Percentiles rank a stretch among this genome's conserved stretches.
Evolutionary conservation across 2,113 vertebrate species (phyloP).

Genomic region (Sceloporus tristichus): DNA sequence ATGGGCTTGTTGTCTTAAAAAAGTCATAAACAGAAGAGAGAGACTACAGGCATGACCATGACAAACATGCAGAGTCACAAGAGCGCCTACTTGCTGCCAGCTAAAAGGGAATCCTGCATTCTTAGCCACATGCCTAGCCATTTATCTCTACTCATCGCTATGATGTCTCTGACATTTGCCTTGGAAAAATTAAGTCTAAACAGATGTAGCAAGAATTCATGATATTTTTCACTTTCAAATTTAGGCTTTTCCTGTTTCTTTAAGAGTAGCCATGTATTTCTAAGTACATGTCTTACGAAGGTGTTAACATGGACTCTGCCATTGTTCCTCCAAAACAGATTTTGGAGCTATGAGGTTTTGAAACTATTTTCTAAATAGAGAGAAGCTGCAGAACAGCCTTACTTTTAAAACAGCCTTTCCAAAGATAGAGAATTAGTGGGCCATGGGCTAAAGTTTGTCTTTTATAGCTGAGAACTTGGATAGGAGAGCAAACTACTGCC

Average conservation of each 20-base stretch:
- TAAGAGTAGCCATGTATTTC: background rate
- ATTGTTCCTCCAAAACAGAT: background rate
- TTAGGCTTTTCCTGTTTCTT: background rate
- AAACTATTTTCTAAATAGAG: background rate
- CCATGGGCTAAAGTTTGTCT: background rate
- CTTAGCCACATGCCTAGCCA: background rate
- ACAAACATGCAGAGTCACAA: constrained; percentile 14
- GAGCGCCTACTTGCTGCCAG: background rate
- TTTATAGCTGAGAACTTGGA: too few species aligned
- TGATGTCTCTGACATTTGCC: background rate
- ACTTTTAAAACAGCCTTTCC: background rate
- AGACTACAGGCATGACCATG: constrained; percentile 25
- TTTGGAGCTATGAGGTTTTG: background rate
- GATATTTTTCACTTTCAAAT: background rate
- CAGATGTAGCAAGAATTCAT: background rate
- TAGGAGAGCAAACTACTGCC: background rate
- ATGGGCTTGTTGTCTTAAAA: background rate
- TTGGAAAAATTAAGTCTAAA: background rate
- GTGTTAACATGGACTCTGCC: background rate
- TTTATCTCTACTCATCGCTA: background rate
- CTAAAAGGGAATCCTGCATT: constrained; percentile 6
- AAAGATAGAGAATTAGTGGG: background rate
- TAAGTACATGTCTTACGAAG: fast-evolving
- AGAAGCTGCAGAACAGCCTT: background rate
- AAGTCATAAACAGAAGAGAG: constrained; percentile 7